A percentile compares a stretch with the other conserved stretches of the same genome.
Conservation (phyloP, 2,113 vertebrate species). For the Carollia perspicillata region DNA sequence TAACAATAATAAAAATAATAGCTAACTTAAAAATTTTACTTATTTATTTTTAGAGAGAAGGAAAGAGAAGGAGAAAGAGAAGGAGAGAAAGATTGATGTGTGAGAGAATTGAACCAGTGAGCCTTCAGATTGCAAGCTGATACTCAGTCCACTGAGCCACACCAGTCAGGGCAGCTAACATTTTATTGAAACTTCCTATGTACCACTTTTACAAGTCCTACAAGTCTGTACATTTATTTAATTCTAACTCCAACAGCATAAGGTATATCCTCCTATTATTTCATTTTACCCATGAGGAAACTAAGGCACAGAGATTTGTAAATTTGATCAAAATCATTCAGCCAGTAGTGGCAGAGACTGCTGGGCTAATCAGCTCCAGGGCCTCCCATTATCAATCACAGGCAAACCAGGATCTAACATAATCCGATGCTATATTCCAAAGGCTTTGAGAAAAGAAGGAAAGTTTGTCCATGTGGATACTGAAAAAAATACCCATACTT, state of each 20-base stretch:
- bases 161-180: too few relatives aligned
- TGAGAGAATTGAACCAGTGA: too few relatives aligned
- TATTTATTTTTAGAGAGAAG: too few relatives aligned
- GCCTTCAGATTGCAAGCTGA: too few relatives aligned
- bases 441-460: not conserved
- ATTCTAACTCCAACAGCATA: not conserved
- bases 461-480: not conserved
- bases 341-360: not conserved
- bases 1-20: not conserved
- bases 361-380: not conserved
- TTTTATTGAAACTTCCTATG: not conserved
- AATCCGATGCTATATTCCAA: not conserved
- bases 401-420: not conserved
- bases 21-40: not conserved
- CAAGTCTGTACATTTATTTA: not conserved
- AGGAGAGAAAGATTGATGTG: too few relatives aligned
- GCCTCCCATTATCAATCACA: not conserved
- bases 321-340: not conserved
- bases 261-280: not conserved
- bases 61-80: too few relatives aligned
- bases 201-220: not conserved
- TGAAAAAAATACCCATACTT: not conserved
- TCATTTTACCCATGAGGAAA: not conserved
- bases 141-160: too few relatives aligned
- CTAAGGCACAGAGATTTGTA: not conserved